phyloP scores from a whole-genome alignment of 1,140 invertebrate genomes.

The Dendrolimus kikuchii region DNA sequence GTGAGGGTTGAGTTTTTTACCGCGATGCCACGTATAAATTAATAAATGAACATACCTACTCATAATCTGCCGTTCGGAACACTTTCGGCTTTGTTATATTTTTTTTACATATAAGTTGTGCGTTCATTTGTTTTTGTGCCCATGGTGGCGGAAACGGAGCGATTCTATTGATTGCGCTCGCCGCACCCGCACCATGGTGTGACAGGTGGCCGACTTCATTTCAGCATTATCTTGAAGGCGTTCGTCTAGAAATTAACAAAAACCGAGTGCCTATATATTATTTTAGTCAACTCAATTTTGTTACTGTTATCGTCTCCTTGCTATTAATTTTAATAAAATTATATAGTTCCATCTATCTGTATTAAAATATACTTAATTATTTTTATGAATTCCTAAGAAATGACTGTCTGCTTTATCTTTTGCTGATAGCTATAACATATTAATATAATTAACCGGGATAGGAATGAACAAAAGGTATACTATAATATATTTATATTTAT shows the following conservation, averaged over 20 bases:
- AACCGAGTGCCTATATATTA: no score
- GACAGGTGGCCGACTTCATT: constrained; percentile 46
- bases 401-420: no score
- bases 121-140: constrained; percentile 62
- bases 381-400: no score
- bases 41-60: constrained; percentile 64
- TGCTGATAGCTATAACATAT: no score
- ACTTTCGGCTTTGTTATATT: constrained; percentile 66
- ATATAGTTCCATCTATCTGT: no score
- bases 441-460: no score
- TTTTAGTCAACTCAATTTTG: no score
- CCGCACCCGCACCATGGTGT: constrained; percentile 4
- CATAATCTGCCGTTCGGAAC: constrained; percentile 66
- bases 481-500: no score
- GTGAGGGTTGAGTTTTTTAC: constrained; percentile 65
- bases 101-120: constrained; percentile 36
- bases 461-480: no score
- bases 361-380: no score
- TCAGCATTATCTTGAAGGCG: constrained; percentile 6
- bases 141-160: constrained; percentile 46
- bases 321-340: no score
- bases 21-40: constrained; percentile 67
- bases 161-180: constrained; percentile 54
- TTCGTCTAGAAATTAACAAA: neutral
- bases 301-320: no score